Conservation (phyloP, 2,113 vertebrate genomes). For the Ophthalmolycus amberensis region DNA sequence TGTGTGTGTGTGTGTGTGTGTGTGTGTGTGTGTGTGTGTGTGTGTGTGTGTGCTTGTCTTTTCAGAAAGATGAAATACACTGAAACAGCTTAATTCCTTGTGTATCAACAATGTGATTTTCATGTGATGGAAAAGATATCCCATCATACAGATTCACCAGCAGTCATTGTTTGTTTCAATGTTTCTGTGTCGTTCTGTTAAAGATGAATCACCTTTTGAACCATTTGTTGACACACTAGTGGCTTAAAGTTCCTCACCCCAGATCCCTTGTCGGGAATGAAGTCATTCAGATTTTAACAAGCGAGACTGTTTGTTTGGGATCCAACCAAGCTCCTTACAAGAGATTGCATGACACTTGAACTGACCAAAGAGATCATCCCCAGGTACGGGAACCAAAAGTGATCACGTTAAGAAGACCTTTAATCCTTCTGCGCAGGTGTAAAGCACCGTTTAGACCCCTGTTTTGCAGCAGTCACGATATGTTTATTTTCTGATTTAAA, state of each 20-base stretch:
- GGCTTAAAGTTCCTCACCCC: constrained; percentile 42
- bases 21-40: constrained; percentile 23
- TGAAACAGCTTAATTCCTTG: constrained; percentile 16
- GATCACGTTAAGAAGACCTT: constrained; percentile 47
- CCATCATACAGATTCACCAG: neutral
- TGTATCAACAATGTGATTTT: constrained; percentile 8
- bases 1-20: constrained; percentile 6
- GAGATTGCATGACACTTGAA: constrained; percentile 69
- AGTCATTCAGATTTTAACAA: constrained; percentile 48
- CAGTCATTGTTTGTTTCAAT: constrained; percentile 4
- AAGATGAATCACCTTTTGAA: constrained; percentile 13
- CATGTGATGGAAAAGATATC: neutral
- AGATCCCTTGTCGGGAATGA: constrained; percentile 35
- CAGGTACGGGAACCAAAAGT: constrained; percentile 19
- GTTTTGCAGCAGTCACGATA: constrained; percentile 1
- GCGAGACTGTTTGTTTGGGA: constrained; percentile 57
- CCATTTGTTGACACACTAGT: constrained; percentile 44
- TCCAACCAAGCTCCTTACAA: constrained; percentile 66
- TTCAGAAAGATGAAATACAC: constrained; percentile 22
- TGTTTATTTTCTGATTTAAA: constrained; percentile 8
- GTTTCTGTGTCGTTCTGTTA: constrained; percentile 6
- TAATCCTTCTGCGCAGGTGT: constrained; percentile 61
- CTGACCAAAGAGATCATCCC: constrained; percentile 63
- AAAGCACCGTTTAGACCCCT: constrained; percentile 24
- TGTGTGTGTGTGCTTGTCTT: constrained; percentile 6